Evolutionary conservation across 92 coral and sea anemone genomes (phyloP), one percentile per base, ranked within the genome.

Genomic region (Scolanthus callimorphus): DNA sequence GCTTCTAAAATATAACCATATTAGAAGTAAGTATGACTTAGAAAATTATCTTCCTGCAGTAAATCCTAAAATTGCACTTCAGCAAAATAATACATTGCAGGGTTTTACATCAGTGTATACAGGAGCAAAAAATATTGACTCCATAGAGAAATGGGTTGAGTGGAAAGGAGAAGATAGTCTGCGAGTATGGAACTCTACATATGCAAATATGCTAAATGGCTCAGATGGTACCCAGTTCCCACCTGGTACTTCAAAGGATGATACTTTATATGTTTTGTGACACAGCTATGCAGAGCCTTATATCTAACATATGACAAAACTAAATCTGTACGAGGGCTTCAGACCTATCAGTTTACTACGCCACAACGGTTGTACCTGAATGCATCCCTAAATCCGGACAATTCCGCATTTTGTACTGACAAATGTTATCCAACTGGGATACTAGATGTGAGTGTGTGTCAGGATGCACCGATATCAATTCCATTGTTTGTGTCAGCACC

Each of bases 161-260:
- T 91, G 97, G 97, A 88, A 87, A 23, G 92, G 83, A 12, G 52
- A 34, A 20, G 49, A 23, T 31, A 25, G 71, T 8, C 59, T 88
- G 13, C 73, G 69, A 2, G 72, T 81, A 17, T 91, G 97, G 97
- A 79, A 79, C 17, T 53, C 95, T 6, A 15, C 55, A 0, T 77
- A 71, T 51, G 89, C 91, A 8, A 91, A 91, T 67, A 83, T 88
- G 97, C 46, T 91, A 3, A 91, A 91, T 80, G 97, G 97, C 0
- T 83, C 96, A 6, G 97, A 91, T 65, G 97, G 97, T n/a, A 27
- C 97, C 1, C 78, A 88, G 27, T 91, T 88, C 67, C 66, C 87
- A 1, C 97, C 97, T 6, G 79, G 48, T 20, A 71, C 50, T 2
- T 67, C 80, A 41, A 28, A 66, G 45, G 77, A 65, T 17, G 95